Percentiles rank a stretch among this genome's conserved stretches.
phyloP scores from a whole-genome alignment of 2,888 invertebrate species.

The Archips xylosteana region DNA sequence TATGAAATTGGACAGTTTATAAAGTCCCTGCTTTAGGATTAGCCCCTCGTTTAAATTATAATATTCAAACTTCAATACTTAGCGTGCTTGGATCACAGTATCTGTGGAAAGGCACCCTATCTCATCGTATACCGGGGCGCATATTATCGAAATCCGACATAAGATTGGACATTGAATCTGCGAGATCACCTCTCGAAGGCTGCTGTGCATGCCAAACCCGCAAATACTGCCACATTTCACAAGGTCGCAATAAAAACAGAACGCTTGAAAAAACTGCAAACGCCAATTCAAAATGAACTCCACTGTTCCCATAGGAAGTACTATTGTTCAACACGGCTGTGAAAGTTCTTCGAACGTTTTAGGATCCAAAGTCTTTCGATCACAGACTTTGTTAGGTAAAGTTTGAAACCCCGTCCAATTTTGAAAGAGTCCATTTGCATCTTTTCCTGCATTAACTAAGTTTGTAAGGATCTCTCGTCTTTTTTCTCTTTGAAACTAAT shows the following conservation, averaged over 20 bases:
- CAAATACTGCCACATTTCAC: slow-evolving; percentile 67
- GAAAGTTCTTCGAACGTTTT: slow-evolving; percentile 42
- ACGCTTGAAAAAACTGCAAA: slow-evolving; percentile 43
- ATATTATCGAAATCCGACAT: slow-evolving; percentile 71
- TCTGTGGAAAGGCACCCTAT: slow-evolving; percentile 61
- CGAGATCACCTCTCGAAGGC: slow-evolving; percentile 58
- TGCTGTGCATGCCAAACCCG: slow-evolving; percentile 64
- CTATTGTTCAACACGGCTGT: slow-evolving; percentile 38
- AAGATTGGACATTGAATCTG: slow-evolving; percentile 62
- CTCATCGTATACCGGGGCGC: slow-evolving; percentile 64
- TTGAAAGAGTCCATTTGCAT: slow-evolving; percentile 74
- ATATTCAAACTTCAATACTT: slow-evolving; percentile 74
- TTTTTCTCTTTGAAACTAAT: slow-evolving; percentile 38
- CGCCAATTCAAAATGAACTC: slow-evolving; percentile 49
- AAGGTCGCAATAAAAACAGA: slow-evolving; percentile 47
- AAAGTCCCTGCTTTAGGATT: slow-evolving; percentile 65
- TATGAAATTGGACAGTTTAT: slow-evolving; percentile 69
- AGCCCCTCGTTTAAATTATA: slow-evolving; percentile 58
- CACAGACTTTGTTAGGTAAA: slow-evolving; percentile 67
- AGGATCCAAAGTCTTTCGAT: slow-evolving; percentile 46
- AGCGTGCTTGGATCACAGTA: slow-evolving; percentile 50
- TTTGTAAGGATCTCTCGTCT: slow-evolving; percentile 45
- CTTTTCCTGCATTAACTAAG: slow-evolving; percentile 67
- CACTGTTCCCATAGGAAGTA: slow-evolving; percentile 38
- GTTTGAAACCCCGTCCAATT: slow-evolving; percentile 74